Base-by-base conservation (phyloP, 2,888 invertebrate genomes). In the Drosophila nr. perissopoda region DNA sequence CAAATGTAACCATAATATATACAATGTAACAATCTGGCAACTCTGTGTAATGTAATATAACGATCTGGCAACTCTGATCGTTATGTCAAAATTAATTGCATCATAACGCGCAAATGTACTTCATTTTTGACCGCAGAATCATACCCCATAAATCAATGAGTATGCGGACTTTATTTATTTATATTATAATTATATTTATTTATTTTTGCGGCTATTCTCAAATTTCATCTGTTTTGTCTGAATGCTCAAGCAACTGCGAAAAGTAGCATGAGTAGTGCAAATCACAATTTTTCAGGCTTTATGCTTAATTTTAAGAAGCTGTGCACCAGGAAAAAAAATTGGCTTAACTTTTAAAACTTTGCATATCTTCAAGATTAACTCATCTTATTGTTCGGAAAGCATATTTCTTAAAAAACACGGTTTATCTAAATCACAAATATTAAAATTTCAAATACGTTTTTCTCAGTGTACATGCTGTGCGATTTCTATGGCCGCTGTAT, bases 401-500 rank as follows among this genome's bases (percentile, higher is more conserved):
- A 42, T 13, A 21, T 7, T 7, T 42, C 13, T 7, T 4, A 6
- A 21, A 13, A 21, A 46, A 13, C 13, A 2, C 1, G 10, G 8
- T 10, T 48, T 27, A 18, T 49, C 8, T 2, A 27, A 48, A 10
- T 49, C 8, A 49, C 27, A 25, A 27, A 46, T 13, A 3, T 13
- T 3, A 4, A 4, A 13, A 7, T 21, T 46, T 7, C 7, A 1
- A 46, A 16, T 27, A 4, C 1, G 4, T 54, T 29, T 21, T 27
- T 27, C 27, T 27, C 40, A 40, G 31, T 48, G 48, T n/a, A 18
- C 5, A 11, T 31, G 56, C 29, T 49, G 38, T 38, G 40, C 25
- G 40, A 48, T 53, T 63, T 53, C 34, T 52, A 68, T 62, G 70
- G 70, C 52, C 61, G 48, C 62, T n/a, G 25, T 34, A 21, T 73